Conservation (phyloP, 2,888 invertebrate genomes). For the Drosophila quasianomalipes region DNA sequence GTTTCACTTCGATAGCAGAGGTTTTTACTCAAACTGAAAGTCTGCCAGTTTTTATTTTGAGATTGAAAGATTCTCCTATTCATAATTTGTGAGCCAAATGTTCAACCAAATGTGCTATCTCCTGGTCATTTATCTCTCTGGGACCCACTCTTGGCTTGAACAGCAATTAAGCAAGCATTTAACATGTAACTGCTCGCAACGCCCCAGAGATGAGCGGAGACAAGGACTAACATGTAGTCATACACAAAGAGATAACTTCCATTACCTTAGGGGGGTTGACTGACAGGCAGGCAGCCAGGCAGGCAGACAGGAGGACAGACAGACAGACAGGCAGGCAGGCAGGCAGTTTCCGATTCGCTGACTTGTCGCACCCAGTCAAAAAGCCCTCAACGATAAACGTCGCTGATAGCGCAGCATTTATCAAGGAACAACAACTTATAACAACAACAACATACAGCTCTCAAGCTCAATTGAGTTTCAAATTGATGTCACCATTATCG, state of each 20-base stretch:
- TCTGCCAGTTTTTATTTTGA: background rate
- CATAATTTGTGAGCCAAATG: background rate
- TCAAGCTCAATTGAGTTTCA: conserved; percentile 84
- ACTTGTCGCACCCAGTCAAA: conserved; percentile 75
- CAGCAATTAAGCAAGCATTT: conserved; percentile 70
- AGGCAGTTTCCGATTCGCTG: conserved; percentile 72
- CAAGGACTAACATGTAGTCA: conserved; percentile 15
- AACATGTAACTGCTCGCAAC: conserved; percentile 71
- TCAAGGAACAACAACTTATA: conserved; percentile 65
- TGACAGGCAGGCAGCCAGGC: conserved; percentile 5
- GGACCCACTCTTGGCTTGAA: conserved; percentile 63
- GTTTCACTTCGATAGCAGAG: background rate
- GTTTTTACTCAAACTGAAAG: background rate
- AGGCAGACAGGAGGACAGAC: background rate
- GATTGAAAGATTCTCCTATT: background rate
- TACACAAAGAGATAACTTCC: conserved; percentile 30
- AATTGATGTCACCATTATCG: conserved; percentile 85
- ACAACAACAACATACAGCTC: conserved; percentile 38
- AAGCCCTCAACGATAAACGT: conserved; percentile 68
- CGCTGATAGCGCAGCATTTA: conserved; percentile 77
- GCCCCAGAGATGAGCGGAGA: conserved; percentile 62
- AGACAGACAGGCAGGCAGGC: background rate
- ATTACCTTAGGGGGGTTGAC: conserved; percentile 45
- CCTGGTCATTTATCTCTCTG: conserved; percentile 52
- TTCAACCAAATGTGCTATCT: conserved; percentile 18